These are phyloP conservation scores for Eupleurogrammus muticus DNA, from an alignment of 2,797 vertebrate genomes.

Conservation along the genomic window DNA sequence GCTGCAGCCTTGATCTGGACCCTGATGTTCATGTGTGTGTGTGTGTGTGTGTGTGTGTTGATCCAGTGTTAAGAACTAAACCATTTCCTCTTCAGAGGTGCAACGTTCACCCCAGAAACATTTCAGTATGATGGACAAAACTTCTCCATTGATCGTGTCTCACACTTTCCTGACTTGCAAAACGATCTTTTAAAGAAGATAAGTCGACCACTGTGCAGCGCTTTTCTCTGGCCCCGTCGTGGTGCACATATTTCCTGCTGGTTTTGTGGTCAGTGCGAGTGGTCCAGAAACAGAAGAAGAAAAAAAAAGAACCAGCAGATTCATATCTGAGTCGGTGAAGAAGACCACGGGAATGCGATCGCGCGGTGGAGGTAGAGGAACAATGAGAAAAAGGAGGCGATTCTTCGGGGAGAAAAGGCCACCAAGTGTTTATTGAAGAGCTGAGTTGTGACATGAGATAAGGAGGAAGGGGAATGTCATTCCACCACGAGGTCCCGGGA, in stretches of 20 bases:
- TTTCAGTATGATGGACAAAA: too few relatives aligned
- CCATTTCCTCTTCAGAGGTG: conserved; percentile 2
- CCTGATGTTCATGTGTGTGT: conserved; percentile 37
- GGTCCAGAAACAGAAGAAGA: not conserved
- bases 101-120: too few relatives aligned
- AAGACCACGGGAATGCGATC: conserved; percentile 9
- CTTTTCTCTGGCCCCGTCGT: not conserved
- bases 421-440: conserved; percentile 50
- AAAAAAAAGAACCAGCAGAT: not conserved
- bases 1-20: conserved; percentile 53
- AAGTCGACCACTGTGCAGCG: too few relatives aligned
- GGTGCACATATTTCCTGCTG: not conserved
- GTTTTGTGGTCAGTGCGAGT: not conserved
- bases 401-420: conserved; percentile 16
- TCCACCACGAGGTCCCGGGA: conserved; percentile 56
- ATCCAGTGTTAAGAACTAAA: conserved; percentile 9
- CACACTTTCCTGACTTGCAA: too few relatives aligned
- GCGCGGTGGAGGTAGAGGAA: conserved; percentile 2
- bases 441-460: conserved; percentile 63
- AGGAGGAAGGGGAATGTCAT: conserved; percentile 60
- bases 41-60: conserved; percentile 12
- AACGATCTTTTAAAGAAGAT: too few relatives aligned
- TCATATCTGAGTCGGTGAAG: not conserved
- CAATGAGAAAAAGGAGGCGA: not conserved
- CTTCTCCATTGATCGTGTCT: too few relatives aligned